Conservation (phyloP, 2,113 vertebrate species). For the Mustela lutreola region DNA sequence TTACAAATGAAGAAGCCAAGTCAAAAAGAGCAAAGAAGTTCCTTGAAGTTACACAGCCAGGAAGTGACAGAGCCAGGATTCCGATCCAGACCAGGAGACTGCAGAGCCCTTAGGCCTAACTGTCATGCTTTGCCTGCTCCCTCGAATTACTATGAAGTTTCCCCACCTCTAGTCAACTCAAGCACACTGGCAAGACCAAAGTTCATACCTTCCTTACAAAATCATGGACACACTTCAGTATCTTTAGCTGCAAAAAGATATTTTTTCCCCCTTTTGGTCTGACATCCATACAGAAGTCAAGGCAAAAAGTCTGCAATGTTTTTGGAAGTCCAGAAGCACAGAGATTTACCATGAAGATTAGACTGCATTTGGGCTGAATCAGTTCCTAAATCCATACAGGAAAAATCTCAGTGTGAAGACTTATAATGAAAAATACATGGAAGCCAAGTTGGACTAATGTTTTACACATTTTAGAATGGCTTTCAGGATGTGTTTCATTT, state of each 20-base stretch:
- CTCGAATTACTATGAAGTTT: background rate
- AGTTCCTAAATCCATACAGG: background rate
- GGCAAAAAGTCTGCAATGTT: background rate
- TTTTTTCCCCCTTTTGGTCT: background rate
- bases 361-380: background rate
- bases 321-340: background rate
- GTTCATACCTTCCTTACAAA: background rate
- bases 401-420: background rate
- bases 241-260: background rate
- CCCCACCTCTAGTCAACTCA: background rate
- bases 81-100: background rate
- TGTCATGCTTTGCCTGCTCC: background rate
- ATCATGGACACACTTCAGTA: background rate
- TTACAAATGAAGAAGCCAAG: slow-evolving; percentile 32
- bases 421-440: background rate
- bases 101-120: background rate
- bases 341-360: slow-evolving; percentile 26
- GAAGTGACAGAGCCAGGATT: background rate
- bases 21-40: background rate
- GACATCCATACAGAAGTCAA: background rate
- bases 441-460: background rate
- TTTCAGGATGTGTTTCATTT: slow-evolving; percentile 56
- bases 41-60: background rate
- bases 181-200: background rate
- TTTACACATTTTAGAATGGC: slow-evolving; percentile 17